Base-by-base conservation (phyloP, 2,888 invertebrate species). In the Cistogaster globosa region DNA sequence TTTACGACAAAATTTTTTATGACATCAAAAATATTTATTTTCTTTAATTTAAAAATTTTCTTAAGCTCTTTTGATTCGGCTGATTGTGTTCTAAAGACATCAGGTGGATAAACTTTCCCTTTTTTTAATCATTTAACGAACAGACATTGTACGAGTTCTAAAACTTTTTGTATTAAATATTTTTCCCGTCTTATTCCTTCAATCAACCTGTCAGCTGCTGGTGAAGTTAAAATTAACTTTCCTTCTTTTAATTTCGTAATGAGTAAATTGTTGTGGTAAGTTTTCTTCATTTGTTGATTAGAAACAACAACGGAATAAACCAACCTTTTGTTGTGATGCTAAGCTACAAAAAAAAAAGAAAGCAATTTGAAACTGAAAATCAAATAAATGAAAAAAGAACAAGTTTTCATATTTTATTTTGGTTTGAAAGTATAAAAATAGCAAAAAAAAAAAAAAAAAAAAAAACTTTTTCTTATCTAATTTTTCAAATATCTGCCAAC, bases 231-330 rank as follows among this genome's bases (percentile, higher is more conserved):
- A 48, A 20, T 38, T 38, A 26, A 18, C n/a, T 65, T 55, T 45
- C 5, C 22, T 18, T 55, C 20, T 20, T 18, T 20, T 48, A 16
- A 32, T 48, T 69, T 22, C 26, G 20, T 38, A 26, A 42, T 26
- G 16, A 45, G 18, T 7, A 42, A 57, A 69, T 16, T 57, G 16
- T 22, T 22, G 11, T 26, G 26, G 26, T n/a, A 20, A 58, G 51
- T 48, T 60, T 77, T 58, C 45, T 67, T 36, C 60, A 77, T 48
- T 68, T 65, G 68, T 60, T 68, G 68, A 60, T 77, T 77, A 68
- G 26, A 38, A 68, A 51, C 51, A 58, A 20, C 22, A 11, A 14
- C 38, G 26, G 38, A 68, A 58, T 60, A 45, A 68, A 60, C 22
- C 22, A 77, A 68, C 11, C 22, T 60, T 42, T 38, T 42, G 2